A percentile compares a stretch with the other conserved stretches of the same genome.
Evolutionary conservation across 2,797 vertebrate species (phyloP).

Genomic region (Gambelia wislizenii): DNA sequence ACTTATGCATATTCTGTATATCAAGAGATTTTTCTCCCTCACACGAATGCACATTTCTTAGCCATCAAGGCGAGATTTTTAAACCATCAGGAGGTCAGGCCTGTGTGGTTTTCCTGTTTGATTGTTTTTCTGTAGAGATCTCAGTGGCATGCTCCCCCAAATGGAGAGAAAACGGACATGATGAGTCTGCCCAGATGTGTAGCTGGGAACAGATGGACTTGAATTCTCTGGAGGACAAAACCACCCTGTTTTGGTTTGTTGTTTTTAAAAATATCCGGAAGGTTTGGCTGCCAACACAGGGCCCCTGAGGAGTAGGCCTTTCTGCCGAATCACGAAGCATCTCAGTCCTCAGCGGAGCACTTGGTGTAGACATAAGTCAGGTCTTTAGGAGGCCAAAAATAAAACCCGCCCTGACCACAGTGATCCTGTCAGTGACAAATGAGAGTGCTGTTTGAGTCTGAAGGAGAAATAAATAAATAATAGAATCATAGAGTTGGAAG

Average conservation of each 20-base stretch:
- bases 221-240: background rate
- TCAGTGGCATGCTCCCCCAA: background rate
- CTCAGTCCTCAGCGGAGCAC: background rate
- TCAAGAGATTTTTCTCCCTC: conserved; percentile 53
- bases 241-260: background rate
- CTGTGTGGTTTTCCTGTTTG: background rate
- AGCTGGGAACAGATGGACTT: background rate
- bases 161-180: background rate
- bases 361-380: rapidly evolving
- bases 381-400: background rate
- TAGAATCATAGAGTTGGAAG: too few relatives aligned
- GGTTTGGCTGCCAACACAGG: background rate
- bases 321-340: background rate
- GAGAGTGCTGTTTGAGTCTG: background rate
- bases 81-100: background rate
- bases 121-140: background rate
- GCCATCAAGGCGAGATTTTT: conserved; percentile 34
- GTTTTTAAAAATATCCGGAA: background rate
- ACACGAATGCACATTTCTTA: conserved; percentile 35
- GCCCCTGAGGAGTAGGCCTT: background rate
- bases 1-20: conserved; percentile 53
- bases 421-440: background rate
- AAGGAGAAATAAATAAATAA: too few relatives aligned
- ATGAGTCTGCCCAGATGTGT: background rate
- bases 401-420: background rate